Conservation (phyloP, 2,113 vertebrate species). For the Chamaetylas fuelleborni region DNA sequence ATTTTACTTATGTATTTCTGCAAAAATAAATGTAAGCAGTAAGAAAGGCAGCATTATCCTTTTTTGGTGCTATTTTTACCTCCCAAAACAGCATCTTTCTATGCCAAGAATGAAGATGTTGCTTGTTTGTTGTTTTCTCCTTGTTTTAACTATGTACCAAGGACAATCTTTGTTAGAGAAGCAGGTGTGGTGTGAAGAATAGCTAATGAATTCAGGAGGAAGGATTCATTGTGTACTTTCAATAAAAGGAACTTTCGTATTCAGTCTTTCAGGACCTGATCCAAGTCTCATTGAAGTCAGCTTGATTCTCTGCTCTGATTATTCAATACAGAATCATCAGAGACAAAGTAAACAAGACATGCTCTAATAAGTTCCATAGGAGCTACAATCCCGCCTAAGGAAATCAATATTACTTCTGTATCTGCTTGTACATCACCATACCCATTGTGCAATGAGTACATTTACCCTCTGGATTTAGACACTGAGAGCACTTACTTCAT, state of each 20-base stretch:
- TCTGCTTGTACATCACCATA: background rate
- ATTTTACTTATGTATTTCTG: background rate
- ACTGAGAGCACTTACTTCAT: background rate
- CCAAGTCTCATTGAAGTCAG: conserved; percentile 12
- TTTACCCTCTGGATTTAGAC: background rate
- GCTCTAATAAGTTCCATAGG: background rate
- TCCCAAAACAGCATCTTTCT: background rate
- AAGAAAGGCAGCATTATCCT: background rate
- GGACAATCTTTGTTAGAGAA: background rate
- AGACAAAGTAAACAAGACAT: conserved; percentile 33
- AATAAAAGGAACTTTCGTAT: conserved; percentile 35
- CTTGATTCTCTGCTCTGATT: conserved; percentile 29
- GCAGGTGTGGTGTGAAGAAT: background rate
- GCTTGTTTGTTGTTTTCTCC: background rate
- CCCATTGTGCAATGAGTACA: background rate
- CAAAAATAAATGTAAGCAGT: background rate
- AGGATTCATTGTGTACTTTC: background rate
- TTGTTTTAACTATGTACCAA: background rate
- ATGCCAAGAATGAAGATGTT: background rate
- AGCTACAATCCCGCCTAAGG: background rate
- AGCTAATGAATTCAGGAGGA: conserved; percentile 1
- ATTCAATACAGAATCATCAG: conserved; percentile 14
- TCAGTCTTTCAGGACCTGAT: conserved; percentile 10
- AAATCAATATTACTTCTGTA: background rate
- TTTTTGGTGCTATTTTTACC: conserved; percentile 1